Conservation (phyloP, 2,888 invertebrate genomes). For the Blera fallax region DNA sequence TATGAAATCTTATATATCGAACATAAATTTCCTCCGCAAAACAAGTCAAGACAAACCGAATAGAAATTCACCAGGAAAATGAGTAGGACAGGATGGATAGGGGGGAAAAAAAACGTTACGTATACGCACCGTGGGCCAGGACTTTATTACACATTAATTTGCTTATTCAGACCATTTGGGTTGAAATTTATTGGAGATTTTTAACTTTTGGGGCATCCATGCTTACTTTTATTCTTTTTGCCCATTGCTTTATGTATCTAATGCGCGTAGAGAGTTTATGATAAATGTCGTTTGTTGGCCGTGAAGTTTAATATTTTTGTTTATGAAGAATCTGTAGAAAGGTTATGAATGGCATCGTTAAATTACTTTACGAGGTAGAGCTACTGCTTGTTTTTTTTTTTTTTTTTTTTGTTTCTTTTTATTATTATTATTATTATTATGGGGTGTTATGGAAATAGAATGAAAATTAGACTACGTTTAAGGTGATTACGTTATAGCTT, state of each 20-base stretch:
- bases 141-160: slow-evolving; percentile 55
- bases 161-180: slow-evolving; percentile 55
- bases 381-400: neutral
- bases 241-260: slow-evolving; percentile 9
- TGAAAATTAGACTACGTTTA: slow-evolving; percentile 17
- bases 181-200: slow-evolving; percentile 56
- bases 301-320: slow-evolving; percentile 29
- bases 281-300: slow-evolving; percentile 46
- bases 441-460: neutral
- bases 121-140: slow-evolving; percentile 56
- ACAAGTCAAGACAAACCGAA: neutral
- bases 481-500: slow-evolving; percentile 19
- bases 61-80: slow-evolving; percentile 1
- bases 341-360: slow-evolving; percentile 30
- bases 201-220: slow-evolving; percentile 45
- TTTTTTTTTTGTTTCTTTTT: neutral
- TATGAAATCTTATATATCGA: slow-evolving; percentile 46
- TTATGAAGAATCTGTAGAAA: slow-evolving; percentile 28
- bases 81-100: neutral
- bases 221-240: neutral
- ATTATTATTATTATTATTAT: neutral
- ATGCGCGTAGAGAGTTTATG: slow-evolving; percentile 28
- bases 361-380: slow-evolving; percentile 30
- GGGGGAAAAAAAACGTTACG: slow-evolving; percentile 26
- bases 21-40: slow-evolving; percentile 34